These are phyloP conservation scores for Papilio machaon DNA, from an alignment of 1,140 invertebrate genomes.

Conservation along the genomic window DNA sequence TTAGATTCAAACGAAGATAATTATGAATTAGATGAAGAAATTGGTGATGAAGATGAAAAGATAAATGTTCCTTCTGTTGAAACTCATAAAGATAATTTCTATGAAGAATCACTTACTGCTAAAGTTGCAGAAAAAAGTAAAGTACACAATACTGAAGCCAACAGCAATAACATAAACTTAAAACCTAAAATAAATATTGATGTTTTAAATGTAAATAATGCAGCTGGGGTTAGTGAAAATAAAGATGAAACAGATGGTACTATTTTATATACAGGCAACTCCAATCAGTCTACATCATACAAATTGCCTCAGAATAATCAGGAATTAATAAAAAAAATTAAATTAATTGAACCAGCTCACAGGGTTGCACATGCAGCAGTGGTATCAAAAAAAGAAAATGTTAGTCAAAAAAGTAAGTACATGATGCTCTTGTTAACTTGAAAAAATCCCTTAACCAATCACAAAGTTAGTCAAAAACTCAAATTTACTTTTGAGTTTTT, in stretches of 20 bases:
- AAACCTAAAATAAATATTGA: neutral
- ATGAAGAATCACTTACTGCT: neutral
- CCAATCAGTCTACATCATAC: neutral
- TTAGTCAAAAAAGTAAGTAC: constrained; percentile 53
- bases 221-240: constrained; percentile 4
- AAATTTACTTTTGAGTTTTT: too few relatives aligned
- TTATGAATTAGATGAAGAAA: constrained; percentile 53
- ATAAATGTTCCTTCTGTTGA: constrained; percentile 44
- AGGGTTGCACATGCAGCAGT: neutral
- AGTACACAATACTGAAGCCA: neutral
- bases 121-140: neutral
- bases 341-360: constrained; percentile 60
- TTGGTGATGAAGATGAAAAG: constrained; percentile 57
- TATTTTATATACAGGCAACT: neutral
- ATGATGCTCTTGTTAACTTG: constrained; percentile 2
- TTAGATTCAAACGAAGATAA: constrained; percentile 45
- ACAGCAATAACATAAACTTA: neutral
- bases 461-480: too few relatives aligned
- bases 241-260: constrained; percentile 46
- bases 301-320: constrained; percentile 30
- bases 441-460: too few relatives aligned
- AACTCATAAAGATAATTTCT: neutral
- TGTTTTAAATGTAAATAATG: neutral
- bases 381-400: constrained; percentile 47
- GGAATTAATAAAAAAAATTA: constrained; percentile 51